Percentiles rank a stretch among this genome's conserved stretches.
Evolutionary conservation across 1,140 invertebrate genomes (phyloP).

Genomic region (Mylabris phalerata): DNA sequence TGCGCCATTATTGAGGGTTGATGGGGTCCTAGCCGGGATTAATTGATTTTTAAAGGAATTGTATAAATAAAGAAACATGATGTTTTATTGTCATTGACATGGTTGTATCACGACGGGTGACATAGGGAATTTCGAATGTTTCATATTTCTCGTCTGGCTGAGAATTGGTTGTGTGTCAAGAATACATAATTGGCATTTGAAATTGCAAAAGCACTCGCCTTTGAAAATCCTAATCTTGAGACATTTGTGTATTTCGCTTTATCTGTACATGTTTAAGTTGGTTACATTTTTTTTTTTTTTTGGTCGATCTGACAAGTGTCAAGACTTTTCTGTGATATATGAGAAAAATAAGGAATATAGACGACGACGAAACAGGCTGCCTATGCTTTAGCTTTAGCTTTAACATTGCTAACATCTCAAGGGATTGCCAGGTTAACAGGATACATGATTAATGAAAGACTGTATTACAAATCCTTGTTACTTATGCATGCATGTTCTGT

Average conservation of each 20-base stretch:
- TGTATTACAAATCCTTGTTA: conserved; percentile 32
- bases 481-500: conserved; percentile 35
- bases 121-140: conserved; percentile 24
- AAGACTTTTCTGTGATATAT: conserved; percentile 36
- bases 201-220: conserved; percentile 20
- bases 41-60: not conserved
- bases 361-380: conserved; percentile 2
- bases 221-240: conserved; percentile 22
- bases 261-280: not conserved
- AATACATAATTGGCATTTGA: conserved; percentile 34
- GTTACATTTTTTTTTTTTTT: conserved; percentile 15
- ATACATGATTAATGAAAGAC: conserved; percentile 39
- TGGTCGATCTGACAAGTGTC: conserved; percentile 33
- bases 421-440: conserved; percentile 23
- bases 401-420: too few species aligned
- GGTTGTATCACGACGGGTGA: conserved; percentile 22
- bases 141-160: conserved; percentile 26
- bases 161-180: conserved; percentile 30
- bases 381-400: conserved; percentile 18
- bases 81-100: conserved; percentile 11
- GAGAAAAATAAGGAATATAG: conserved; percentile 37
- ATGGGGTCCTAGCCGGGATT: conserved; percentile 7
- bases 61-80: too few species aligned
- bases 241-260: not conserved
- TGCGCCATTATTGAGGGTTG: conserved; percentile 13